Evolutionary conservation across 2,113 vertebrate species (phyloP).

Genomic region (Bothrops jararaca): DNA sequence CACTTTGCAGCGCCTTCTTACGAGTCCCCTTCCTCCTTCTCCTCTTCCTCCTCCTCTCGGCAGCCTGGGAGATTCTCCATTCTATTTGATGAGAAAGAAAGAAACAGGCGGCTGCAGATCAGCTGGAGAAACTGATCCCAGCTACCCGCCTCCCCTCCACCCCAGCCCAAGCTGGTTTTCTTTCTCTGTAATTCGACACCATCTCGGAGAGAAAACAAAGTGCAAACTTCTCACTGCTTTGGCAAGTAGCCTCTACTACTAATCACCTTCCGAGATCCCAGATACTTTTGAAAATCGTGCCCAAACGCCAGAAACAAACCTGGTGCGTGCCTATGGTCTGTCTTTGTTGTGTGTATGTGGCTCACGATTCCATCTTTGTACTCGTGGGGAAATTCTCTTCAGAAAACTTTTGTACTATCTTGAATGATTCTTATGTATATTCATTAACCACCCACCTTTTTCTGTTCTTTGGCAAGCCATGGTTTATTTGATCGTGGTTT

Average conservation of each 20-base stretch:
- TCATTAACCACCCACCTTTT: neutral
- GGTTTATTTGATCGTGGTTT: neutral
- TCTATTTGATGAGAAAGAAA: neutral
- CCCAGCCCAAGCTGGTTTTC: conserved; percentile 40
- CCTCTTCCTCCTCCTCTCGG: neutral
- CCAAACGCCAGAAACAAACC: neutral
- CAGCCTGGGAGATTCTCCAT: neutral
- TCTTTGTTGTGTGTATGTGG: neutral
- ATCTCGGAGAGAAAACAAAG: conserved; percentile 55
- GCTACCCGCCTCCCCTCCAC: neutral
- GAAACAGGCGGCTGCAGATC: neutral
- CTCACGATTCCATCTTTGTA: no score
- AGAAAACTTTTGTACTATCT: neutral
- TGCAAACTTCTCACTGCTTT: neutral
- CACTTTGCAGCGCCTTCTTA: neutral
- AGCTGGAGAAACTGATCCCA: neutral
- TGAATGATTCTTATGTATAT: neutral
- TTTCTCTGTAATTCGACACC: conserved; percentile 69
- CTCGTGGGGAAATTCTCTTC: neutral
- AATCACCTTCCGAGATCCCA: conserved; percentile 49
- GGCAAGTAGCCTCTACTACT: conserved; percentile 39
- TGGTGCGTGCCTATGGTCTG: neutral
- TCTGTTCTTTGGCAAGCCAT: neutral
- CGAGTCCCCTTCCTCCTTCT: neutral
- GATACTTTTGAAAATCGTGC: neutral